phyloP scores from a whole-genome alignment of 35 echinoderm and acorn worm genomes.

The Heliocidaris erythrogramma region DNA sequence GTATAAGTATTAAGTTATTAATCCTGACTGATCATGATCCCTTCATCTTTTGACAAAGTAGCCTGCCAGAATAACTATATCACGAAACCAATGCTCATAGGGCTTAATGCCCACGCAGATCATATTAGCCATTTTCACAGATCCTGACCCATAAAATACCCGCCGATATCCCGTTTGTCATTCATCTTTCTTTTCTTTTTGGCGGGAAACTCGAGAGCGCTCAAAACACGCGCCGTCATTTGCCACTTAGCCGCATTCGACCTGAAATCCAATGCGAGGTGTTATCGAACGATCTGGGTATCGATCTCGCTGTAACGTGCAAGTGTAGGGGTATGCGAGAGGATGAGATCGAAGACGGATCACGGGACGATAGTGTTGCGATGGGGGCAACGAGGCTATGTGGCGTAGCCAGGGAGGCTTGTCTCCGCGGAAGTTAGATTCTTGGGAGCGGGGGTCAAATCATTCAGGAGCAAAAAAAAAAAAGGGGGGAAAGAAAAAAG shows the following conservation, averaged over 20 bases:
- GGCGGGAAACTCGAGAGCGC: background rate
- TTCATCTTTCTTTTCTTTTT: background rate
- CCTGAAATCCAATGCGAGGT: background rate
- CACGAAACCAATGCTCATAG: too few relatives aligned
- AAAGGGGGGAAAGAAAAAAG: too few relatives aligned
- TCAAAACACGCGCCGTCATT: background rate
- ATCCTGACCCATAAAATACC: too few relatives aligned
- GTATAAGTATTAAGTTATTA: too few relatives aligned
- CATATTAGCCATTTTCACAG: too few relatives aligned
- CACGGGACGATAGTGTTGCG: background rate
- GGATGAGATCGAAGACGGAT: too few relatives aligned
- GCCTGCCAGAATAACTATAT: too few relatives aligned
- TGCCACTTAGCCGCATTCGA: background rate
- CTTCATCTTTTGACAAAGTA: too few relatives aligned
- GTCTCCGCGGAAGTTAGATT: background rate
- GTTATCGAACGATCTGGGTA: background rate
- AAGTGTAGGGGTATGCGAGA: background rate
- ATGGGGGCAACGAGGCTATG: background rate
- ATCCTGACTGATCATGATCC: too few relatives aligned
- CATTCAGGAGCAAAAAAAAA: too few relatives aligned
- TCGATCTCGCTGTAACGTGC: background rate
- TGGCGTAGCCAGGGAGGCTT: background rate
- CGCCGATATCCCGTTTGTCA: background rate
- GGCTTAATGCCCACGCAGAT: too few relatives aligned
- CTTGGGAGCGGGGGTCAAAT: background rate